These are phyloP conservation scores for Pantelozetes paolii DNA, from an alignment of 2,888 invertebrate species.

Conservation along the genomic window DNA sequence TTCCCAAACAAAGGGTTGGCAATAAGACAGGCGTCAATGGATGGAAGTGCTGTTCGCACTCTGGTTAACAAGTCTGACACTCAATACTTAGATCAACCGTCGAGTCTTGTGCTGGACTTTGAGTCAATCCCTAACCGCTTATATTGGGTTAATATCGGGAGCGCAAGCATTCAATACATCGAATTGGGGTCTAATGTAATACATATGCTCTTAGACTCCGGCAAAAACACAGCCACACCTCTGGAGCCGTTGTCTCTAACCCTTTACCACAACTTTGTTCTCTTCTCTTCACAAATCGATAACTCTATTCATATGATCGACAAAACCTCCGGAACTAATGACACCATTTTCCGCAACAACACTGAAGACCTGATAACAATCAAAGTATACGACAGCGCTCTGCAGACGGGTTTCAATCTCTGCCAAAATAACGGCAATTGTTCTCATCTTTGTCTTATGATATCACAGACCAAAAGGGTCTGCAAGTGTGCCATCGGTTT, in stretches of 20 bases:
- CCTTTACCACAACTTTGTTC: slow-evolving; percentile 61
- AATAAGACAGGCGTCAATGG: slow-evolving; percentile 64
- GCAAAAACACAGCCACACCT: slow-evolving; percentile 13
- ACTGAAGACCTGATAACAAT: slow-evolving; percentile 54
- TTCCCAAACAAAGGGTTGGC: slow-evolving; percentile 49
- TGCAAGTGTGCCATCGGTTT: slow-evolving; percentile 76
- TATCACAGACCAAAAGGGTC: slow-evolving; percentile 57
- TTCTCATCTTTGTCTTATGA: slow-evolving; percentile 70
- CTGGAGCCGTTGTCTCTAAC: slow-evolving; percentile 63
- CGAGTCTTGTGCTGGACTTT: slow-evolving; percentile 60
- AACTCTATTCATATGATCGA: slow-evolving; percentile 63
- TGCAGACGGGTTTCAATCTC: slow-evolving; percentile 61
- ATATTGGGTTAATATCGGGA: slow-evolving; percentile 66
- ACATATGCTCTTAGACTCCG: not conserved
- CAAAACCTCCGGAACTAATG: slow-evolving; percentile 59
- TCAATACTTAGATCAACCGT: slow-evolving; percentile 49
- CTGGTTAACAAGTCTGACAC: slow-evolving; percentile 51
- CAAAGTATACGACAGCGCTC: slow-evolving; percentile 63
- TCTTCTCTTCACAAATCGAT: slow-evolving; percentile 63
- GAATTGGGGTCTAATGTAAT: slow-evolving; percentile 53
- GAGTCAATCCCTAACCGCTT: slow-evolving; percentile 57
- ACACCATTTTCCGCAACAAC: slow-evolving; percentile 59
- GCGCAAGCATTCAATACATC: slow-evolving; percentile 62
- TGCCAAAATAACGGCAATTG: slow-evolving; percentile 62
- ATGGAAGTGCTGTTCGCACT: slow-evolving; percentile 58